A percentile compares a stretch with the other conserved stretches of the same genome.
Evolutionary conservation across 2,113 vertebrate species (phyloP).

Genomic region (Eolophus roseicapilla): DNA sequence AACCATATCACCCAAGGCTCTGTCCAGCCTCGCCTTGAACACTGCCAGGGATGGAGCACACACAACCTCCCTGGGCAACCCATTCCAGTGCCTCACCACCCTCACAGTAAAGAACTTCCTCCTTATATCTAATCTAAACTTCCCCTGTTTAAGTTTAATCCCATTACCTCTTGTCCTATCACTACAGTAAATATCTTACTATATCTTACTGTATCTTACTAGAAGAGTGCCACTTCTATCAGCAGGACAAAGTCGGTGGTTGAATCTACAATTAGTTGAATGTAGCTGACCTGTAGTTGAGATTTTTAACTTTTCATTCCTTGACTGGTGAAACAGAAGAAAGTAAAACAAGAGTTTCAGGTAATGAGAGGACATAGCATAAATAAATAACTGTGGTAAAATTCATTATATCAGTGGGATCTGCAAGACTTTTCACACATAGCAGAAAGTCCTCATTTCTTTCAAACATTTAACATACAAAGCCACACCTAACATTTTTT

Average conservation of each 20-base stretch:
- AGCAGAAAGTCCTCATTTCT: neutral
- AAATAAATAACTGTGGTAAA: neutral
- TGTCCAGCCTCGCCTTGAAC: too few relatives aligned
- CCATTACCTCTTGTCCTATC: too few relatives aligned
- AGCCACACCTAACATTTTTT: neutral
- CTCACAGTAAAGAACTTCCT: too few relatives aligned
- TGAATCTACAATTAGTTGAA: neutral
- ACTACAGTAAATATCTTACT: too few relatives aligned
- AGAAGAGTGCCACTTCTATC: neutral
- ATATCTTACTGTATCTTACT: neutral
- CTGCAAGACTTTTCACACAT: neutral
- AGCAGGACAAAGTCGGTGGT: neutral
- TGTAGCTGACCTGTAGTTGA: neutral
- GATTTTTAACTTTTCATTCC: neutral
- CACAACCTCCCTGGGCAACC: too few relatives aligned
- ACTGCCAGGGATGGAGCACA: too few relatives aligned
- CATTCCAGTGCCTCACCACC: too few relatives aligned
- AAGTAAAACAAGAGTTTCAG: neutral
- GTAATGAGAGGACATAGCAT: neutral
- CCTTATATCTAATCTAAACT: too few relatives aligned
- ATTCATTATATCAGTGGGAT: neutral
- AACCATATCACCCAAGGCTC: too few relatives aligned
- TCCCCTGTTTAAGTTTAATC: too few relatives aligned
- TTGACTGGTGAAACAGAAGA: neutral
- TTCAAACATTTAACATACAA: neutral